Evolutionary conservation across 2,888 invertebrate species (phyloP), one percentile per base, ranked within the genome.

Genomic region (Ashinkailepas kermadecensis): DNA sequence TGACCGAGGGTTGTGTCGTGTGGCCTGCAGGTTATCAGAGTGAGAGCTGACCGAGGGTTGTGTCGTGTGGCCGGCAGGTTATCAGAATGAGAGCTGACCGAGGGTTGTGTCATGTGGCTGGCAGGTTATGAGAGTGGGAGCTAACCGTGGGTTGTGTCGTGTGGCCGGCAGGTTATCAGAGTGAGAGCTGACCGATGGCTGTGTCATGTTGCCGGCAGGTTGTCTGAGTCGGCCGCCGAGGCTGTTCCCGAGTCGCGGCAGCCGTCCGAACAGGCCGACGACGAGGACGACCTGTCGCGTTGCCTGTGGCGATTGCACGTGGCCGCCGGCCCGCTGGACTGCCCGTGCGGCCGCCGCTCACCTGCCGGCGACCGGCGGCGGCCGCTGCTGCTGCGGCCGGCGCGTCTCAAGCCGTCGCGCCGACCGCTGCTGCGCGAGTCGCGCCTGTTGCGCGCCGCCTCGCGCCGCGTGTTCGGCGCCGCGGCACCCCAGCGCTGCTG

Each of bases 361-460:
- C 67, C 13, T 4, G n/a, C 65, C 65, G 74, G 74, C 74, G 25
- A 25, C 25, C 74, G 78, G 23, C 78, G 78, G 23, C 21, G 57
- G 12, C n/a, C 6, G 23, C 78, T 78, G 58, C 54, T 78, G 78
- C 57, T 78, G 23, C 56, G 58, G 10, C 78, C 78, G n/a, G 78
- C 78, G 8, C 56, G 78, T n/a, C 58, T 78, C 23, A 56, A 78
- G 23, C 78, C 78, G 25, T n/a, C 78, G 18, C 39, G 74, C 18
- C 74, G 74, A 23, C 54, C 74, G 39, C 74, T 74, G 74, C 74
- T 74, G 74, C 74, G 74, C 25, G 54, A 74, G 54, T 18, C 74
- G 18, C 54, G 74, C 15, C 74, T 74, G 54, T 54, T 54, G 54
- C 25, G 54, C 8, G 54, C 74, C 54, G 74, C 54, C 74, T 25